Conservation (phyloP, 2,797 vertebrate genomes). For the Alectoris magna region DNA sequence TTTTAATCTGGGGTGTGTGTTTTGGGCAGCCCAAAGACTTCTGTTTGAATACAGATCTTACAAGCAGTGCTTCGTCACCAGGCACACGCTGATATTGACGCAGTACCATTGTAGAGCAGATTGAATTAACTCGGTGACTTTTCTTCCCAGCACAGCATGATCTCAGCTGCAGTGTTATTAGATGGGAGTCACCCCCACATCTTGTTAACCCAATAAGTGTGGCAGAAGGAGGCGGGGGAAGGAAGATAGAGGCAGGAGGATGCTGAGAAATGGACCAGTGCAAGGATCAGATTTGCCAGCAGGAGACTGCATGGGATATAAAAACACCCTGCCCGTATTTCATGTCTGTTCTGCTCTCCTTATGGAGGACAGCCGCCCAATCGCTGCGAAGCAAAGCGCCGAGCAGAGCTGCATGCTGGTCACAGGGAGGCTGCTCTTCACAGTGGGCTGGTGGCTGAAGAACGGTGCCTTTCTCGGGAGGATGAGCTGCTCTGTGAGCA, state of each 20-base stretch:
- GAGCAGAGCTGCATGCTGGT: neutral
- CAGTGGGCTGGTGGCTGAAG: neutral
- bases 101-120: neutral
- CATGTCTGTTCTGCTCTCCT: neutral
- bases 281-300: neutral
- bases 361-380: neutral
- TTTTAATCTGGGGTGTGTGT: neutral
- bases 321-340: neutral
- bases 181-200: neutral
- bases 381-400: neutral
- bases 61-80: neutral
- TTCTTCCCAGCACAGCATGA: neutral
- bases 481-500: conserved; percentile 4
- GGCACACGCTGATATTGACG: neutral
- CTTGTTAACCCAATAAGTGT: neutral
- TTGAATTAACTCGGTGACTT: neutral
- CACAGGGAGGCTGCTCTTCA: neutral
- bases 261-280: neutral
- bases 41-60: neutral
- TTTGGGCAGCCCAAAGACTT: neutral
- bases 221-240: neutral
- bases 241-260: neutral
- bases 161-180: neutral
- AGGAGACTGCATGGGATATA: neutral
- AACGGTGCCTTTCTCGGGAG: conserved; percentile 28